phyloP scores from a whole-genome alignment of 1,140 invertebrate species.

The Hyposmocoma kahamanoa region DNA sequence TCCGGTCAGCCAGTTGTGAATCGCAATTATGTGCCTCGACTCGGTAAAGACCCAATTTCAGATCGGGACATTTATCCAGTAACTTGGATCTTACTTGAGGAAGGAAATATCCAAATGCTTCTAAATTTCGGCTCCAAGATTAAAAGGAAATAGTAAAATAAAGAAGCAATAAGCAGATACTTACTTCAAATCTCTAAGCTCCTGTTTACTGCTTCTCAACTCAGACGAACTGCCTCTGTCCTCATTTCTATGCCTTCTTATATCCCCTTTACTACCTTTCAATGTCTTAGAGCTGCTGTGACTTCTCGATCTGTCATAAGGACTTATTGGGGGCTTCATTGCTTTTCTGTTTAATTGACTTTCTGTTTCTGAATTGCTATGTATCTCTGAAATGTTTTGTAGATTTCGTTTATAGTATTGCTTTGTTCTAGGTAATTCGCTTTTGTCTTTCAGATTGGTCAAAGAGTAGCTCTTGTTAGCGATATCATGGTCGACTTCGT shows the following conservation, averaged over 20 bases:
- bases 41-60: too few species aligned
- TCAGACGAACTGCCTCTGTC: conserved; percentile 59
- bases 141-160: too few species aligned
- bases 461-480: conserved; percentile 62
- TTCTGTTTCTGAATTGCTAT: conserved; percentile 63
- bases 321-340: conserved; percentile 63
- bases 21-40: too few species aligned
- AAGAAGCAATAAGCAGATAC: too few species aligned
- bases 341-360: conserved; percentile 50
- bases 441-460: conserved; percentile 49
- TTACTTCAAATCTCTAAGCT: conserved; percentile 56
- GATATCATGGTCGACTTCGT: conserved; percentile 55
- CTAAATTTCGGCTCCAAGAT: too few species aligned
- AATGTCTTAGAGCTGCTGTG: conserved; percentile 67
- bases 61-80: too few species aligned
- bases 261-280: conserved; percentile 45
- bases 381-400: conserved; percentile 75
- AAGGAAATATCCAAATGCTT: too few species aligned
- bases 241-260: conserved; percentile 36
- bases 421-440: conserved; percentile 43
- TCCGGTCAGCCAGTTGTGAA: too few species aligned
- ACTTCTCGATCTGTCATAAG: conserved; percentile 63
- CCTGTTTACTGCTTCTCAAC: conserved; percentile 53
- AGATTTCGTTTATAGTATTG: conserved; percentile 71
- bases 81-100: too few species aligned